Evolutionary conservation across 2,113 vertebrate species (phyloP).

Genomic region (Jaculus jaculus): DNA sequence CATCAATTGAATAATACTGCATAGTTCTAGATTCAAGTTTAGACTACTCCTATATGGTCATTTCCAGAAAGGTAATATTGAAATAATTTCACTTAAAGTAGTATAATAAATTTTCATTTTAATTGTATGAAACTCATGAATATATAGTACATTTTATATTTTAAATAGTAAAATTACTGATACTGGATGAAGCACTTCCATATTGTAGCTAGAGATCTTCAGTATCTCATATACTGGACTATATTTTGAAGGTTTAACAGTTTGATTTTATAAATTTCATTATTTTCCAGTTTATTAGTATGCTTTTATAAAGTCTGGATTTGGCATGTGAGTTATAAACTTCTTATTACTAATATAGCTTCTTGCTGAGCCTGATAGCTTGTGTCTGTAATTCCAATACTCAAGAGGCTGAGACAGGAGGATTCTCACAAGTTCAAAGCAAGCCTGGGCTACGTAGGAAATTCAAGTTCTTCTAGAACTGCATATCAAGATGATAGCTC

Average conservation of each 20-base stretch:
- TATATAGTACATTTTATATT: not conserved
- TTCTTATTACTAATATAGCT: not conserved
- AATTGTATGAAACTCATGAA: not conserved
- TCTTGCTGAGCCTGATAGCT: not conserved
- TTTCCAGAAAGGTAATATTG: not conserved
- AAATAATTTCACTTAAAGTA: conserved; percentile 1
- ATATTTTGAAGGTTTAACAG: conserved; percentile 16
- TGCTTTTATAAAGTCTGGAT: not conserved
- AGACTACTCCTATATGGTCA: not conserved
- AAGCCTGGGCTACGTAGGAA: not conserved
- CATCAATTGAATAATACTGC: not conserved
- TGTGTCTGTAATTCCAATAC: not conserved
- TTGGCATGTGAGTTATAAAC: not conserved
- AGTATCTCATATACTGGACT: conserved; percentile 7
- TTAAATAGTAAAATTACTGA: not conserved
- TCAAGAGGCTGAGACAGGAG: not conserved
- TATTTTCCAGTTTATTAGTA: not conserved
- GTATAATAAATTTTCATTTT: not conserved
- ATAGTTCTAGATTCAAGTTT: not conserved
- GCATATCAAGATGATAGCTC: no score
- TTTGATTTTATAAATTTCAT: not conserved
- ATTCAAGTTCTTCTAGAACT: no score
- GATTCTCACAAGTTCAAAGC: not conserved
- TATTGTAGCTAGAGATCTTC: not conserved
- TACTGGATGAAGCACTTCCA: not conserved